Evolutionary conservation across 2,888 invertebrate species (phyloP).

Genomic region (Volucella zonaria): DNA sequence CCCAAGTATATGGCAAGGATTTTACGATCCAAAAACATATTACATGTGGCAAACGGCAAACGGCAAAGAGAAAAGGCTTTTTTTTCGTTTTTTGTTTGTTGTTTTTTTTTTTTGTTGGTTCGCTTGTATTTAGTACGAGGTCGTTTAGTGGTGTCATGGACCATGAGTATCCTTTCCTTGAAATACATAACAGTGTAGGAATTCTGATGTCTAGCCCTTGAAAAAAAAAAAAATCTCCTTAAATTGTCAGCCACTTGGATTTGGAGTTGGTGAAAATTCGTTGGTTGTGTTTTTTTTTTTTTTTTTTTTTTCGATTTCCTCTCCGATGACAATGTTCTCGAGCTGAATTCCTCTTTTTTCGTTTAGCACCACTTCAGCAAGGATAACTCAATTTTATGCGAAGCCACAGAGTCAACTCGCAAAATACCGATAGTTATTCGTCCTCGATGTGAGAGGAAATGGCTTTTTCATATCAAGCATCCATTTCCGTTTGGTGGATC

Average conservation of each 20-base stretch:
- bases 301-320: slow-evolving; percentile 24
- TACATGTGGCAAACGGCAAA: slow-evolving; percentile 50
- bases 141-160: slow-evolving; percentile 21
- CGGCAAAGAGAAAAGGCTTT: slow-evolving; percentile 15
- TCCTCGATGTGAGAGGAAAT: slow-evolving; percentile 22
- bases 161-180: background rate
- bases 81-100: background rate
- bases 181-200: background rate
- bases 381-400: slow-evolving; percentile 58
- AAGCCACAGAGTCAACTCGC: slow-evolving; percentile 26
- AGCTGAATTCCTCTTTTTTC: slow-evolving; percentile 15
- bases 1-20: slow-evolving; percentile 44
- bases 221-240: slow-evolving; percentile 12
- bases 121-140: background rate
- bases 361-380: background rate
- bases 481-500: slow-evolving; percentile 62
- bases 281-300: background rate
- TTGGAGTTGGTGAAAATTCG: slow-evolving; percentile 1
- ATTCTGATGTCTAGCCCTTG: slow-evolving; percentile 11
- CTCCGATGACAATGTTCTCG: slow-evolving; percentile 6
- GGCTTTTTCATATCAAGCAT: slow-evolving; percentile 49
- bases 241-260: slow-evolving; percentile 10
- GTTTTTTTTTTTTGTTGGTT: background rate
- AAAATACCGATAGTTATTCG: slow-evolving; percentile 38
- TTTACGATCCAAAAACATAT: slow-evolving; percentile 61